Conservation (phyloP, 2,797 vertebrate genomes). For the Enteromius thamalakanensis region DNA sequence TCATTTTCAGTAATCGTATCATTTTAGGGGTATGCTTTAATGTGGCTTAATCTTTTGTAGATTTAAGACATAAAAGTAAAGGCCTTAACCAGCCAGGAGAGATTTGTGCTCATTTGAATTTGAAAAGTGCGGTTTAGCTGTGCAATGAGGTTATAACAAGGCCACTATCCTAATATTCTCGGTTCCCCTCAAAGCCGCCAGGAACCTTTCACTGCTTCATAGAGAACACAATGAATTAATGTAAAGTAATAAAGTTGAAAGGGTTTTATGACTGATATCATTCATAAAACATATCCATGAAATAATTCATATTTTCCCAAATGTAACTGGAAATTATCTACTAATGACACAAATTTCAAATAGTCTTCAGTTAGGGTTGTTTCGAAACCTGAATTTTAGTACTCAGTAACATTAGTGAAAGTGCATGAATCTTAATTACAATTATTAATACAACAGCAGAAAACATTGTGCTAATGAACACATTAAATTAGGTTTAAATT, state of each 20-base stretch:
- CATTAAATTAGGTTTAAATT: neutral
- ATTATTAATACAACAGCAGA: neutral
- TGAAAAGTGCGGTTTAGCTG: conserved; percentile 37
- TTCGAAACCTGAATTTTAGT: neutral
- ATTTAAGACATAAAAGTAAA: conserved; percentile 50
- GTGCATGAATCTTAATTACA: neutral
- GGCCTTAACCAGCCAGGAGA: conserved; percentile 40
- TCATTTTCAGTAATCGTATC: conserved; percentile 34
- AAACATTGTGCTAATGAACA: neutral
- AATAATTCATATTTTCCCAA: neutral
- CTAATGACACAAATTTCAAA: neutral
- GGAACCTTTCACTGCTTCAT: conserved; percentile 6
- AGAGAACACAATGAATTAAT: conserved; percentile 22
- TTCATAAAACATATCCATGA: conserved; percentile 2
- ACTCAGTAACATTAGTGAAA: neutral
- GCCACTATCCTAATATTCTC: conserved; percentile 5
- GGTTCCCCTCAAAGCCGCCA: neutral
- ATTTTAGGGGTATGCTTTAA: conserved; percentile 20
- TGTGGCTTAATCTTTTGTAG: conserved; percentile 51
- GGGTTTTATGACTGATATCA: conserved; percentile 34
- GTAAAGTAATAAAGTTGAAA: conserved; percentile 9
- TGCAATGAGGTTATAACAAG: conserved; percentile 50
- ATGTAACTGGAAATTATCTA: neutral
- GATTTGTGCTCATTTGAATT: conserved; percentile 57
- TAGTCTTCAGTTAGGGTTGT: neutral